Percentiles rank a stretch among this genome's conserved stretches.
Evolutionary conservation across 2,113 vertebrate genomes (phyloP).

Genomic region (Salminus brasiliensis): DNA sequence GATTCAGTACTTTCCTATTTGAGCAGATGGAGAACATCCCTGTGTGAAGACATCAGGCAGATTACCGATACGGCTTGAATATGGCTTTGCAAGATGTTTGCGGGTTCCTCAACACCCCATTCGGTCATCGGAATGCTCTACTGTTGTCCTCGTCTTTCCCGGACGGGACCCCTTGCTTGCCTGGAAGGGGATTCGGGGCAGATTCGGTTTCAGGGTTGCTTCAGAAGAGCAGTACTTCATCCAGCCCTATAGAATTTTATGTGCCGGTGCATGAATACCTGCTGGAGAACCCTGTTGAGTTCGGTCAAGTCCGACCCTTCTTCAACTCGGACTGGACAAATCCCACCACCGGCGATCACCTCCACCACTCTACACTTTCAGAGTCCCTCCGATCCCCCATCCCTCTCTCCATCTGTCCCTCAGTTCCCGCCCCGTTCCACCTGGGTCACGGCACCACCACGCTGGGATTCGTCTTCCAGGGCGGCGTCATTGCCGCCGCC

Average conservation of each 20-base stretch:
- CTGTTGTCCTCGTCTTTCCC: constrained; percentile 17
- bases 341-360: constrained; percentile 15
- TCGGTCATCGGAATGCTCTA: constrained; percentile 42
- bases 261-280: constrained; percentile 68
- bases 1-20: neutral
- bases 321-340: constrained; percentile 26
- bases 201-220: constrained; percentile 15
- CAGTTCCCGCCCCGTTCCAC: constrained; percentile 73
- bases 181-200: constrained; percentile 26
- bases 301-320: constrained; percentile 63
- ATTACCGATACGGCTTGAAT: neutral
- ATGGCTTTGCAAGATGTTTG: constrained; percentile 85
- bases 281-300: constrained; percentile 66
- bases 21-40: neutral
- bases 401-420: constrained; percentile 53
- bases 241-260: constrained; percentile 62
- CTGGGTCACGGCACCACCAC: constrained; percentile 86
- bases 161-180: constrained; percentile 29
- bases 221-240: constrained; percentile 24
- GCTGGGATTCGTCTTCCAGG: constrained; percentile 82
- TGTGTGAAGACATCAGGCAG: neutral
- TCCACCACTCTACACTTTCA: constrained; percentile 20
- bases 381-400: constrained; percentile 55
- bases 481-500: constrained; percentile 82
- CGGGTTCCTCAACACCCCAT: constrained; percentile 52